A percentile compares a stretch with the other conserved stretches of the same genome.
phyloP scores from a whole-genome alignment of 2,797 vertebrate genomes.

The Syngnathus acus region DNA sequence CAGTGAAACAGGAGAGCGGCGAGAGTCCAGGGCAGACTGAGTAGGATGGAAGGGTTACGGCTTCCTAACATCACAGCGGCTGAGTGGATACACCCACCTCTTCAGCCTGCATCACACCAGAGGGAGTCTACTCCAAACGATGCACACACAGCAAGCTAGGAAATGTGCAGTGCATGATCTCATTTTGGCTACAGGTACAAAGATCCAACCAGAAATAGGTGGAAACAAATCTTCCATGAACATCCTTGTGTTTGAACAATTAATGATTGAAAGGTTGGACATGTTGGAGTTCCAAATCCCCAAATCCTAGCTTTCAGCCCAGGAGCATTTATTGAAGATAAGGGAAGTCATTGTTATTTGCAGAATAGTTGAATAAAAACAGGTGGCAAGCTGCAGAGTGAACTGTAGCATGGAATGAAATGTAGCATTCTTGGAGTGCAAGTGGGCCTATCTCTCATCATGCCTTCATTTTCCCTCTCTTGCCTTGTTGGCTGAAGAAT shows the following conservation, averaged over 20 bases:
- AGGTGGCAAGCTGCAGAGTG: conserved; percentile 14
- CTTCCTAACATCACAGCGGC: conserved; percentile 58
- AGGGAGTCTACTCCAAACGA: conserved; percentile 37
- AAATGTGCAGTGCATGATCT: conserved; percentile 34
- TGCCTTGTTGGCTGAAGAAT: conserved; percentile 21
- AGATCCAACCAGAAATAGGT: background rate
- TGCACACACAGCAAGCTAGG: conserved; percentile 10
- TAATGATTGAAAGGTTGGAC: background rate
- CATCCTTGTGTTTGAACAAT: background rate
- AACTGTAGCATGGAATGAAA: conserved; percentile 42
- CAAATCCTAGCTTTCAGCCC: background rate
- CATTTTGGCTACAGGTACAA: conserved; percentile 11
- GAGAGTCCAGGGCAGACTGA: conserved; percentile 33
- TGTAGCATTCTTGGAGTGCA: conserved; percentile 60
- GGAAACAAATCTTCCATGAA: background rate
- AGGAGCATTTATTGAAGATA: background rate
- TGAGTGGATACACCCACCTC: conserved; percentile 70
- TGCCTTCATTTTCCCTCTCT: conserved; percentile 52
- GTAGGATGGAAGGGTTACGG: conserved; percentile 33
- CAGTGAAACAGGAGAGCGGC: conserved; percentile 45
- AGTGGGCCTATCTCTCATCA: conserved; percentile 51
- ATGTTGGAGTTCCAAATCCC: background rate
- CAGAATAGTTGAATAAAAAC: conserved; percentile 10
- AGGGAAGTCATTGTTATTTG: background rate
- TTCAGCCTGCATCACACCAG: conserved; percentile 40